Evolutionary conservation across 2,888 invertebrate genomes (phyloP).

Genomic region (Nasonia oneida): DNA sequence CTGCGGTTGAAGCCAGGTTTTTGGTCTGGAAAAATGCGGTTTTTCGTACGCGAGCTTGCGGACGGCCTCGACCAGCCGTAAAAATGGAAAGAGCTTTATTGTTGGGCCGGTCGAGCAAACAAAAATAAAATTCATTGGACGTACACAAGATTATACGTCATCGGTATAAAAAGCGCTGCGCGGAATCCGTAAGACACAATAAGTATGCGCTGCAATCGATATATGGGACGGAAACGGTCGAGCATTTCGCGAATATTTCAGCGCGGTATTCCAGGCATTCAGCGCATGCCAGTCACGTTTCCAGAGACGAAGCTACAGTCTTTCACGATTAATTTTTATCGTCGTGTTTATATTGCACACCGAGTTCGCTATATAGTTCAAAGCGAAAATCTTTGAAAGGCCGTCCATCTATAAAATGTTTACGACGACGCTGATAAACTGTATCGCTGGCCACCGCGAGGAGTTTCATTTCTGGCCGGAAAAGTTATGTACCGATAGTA

Average conservation of each 20-base stretch:
- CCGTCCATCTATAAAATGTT: neutral
- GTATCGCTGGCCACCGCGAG: neutral
- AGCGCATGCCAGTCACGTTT: neutral
- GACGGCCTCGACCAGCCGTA: too few relatives aligned
- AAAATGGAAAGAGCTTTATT: too few relatives aligned
- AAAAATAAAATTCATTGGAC: too few relatives aligned
- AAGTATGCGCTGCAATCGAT: neutral
- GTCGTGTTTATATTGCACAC: neutral
- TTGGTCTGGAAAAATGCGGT: too few relatives aligned
- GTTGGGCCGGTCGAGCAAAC: too few relatives aligned
- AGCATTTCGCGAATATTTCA: neutral
- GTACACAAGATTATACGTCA: neutral
- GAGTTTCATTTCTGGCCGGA: neutral
- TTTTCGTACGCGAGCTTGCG: too few relatives aligned
- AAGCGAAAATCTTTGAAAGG: neutral
- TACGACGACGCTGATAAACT: neutral
- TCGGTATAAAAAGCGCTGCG: neutral
- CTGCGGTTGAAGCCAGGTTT: too few relatives aligned
- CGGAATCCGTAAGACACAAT: neutral
- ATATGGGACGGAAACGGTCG: neutral
- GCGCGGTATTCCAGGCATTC: neutral
- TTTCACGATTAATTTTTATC: neutral
- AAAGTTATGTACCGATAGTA: neutral
- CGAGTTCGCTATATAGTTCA: neutral
- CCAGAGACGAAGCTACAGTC: neutral